Conservation (phyloP, 2,888 invertebrate species). For the Drosophila cognata region DNA sequence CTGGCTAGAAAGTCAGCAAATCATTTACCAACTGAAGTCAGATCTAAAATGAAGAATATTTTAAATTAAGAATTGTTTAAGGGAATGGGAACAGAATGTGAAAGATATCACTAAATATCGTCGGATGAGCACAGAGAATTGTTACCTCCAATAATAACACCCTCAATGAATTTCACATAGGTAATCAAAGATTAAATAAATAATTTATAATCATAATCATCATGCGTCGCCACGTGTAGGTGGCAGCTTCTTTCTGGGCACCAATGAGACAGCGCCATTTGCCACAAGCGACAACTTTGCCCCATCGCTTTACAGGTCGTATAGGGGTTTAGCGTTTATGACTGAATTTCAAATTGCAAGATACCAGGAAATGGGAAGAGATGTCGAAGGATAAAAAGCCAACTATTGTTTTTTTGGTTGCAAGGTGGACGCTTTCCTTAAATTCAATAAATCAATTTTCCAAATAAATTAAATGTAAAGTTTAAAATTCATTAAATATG, state of each 20-base stretch:
- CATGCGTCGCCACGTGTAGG: constrained; percentile 80
- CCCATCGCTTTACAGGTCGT: neutral
- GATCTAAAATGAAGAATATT: neutral
- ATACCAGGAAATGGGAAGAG: neutral
- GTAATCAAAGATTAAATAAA: neutral
- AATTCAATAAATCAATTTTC: neutral
- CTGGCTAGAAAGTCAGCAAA: neutral
- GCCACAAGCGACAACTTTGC: constrained; percentile 44
- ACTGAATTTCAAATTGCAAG: neutral
- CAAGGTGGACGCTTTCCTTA: neutral
- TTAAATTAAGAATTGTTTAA: too few relatives aligned
- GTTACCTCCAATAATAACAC: neutral
- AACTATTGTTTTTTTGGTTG: neutral
- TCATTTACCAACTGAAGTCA: neutral
- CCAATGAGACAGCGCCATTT: constrained; percentile 52
- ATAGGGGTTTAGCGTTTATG: neutral
- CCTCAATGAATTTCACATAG: neutral
- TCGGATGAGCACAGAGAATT: neutral
- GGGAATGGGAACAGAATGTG: neutral
- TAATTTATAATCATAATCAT: constrained; percentile 52
- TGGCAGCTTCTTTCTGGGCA: constrained; percentile 86
- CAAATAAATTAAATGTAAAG: too few relatives aligned
- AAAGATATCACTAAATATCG: neutral
- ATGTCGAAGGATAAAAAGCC: neutral
- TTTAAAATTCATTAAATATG: too few relatives aligned